Evolutionary conservation across 1,140 invertebrate species (phyloP), one percentile per base, ranked within the genome.

Genomic region (Macrotrachela quadricornifera): DNA sequence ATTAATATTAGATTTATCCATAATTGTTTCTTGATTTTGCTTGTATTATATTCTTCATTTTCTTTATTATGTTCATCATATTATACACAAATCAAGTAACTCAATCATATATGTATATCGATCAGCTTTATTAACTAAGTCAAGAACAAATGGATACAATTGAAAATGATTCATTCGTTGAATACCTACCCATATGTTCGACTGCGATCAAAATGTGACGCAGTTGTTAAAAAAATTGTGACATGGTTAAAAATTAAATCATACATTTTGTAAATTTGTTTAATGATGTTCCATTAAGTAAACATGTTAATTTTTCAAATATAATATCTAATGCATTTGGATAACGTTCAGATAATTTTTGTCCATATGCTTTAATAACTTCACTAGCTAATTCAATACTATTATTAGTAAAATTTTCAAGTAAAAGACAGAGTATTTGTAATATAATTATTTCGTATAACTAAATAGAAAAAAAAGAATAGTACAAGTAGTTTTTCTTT

Each of bases 171-270:
- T 91, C 68, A 96, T 97, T 56, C 90, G 76, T 46, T 77, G 66
- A 12, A 73, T 73, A 85, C 77, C 92, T 76, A 96, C 85, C 6
- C 95, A 88, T 73, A 99, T 94, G 61, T 97, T 91, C 91, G 97
- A 97, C 62, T 97, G 97, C 69, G 95, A 84, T 3, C 88, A 83
- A 57, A 79, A 64, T 60, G 82, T 82, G 60, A 95, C 87, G n/a
- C n/a, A n/a, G n/a, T n/a, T n/a, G n/a, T n/a, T n/a, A n/a, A n/a
- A n/a, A n/a, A n/a, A n/a, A n/a, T n/a, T n/a, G n/a, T n/a, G n/a
- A n/a, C n/a, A n/a, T n/a, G n/a, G n/a, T n/a, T n/a, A n/a, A n/a
- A n/a, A n/a, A n/a, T n/a, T n/a, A n/a, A n/a, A n/a, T n/a, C n/a
- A n/a, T n/a, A n/a, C n/a, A n/a, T n/a, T n/a, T n/a, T n/a, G n/a